A percentile compares a stretch with the other conserved stretches of the same genome.
These are phyloP conservation scores for Stomorhina lunata DNA, from an alignment of 2,888 invertebrate species.

Conservation along the genomic window DNA sequence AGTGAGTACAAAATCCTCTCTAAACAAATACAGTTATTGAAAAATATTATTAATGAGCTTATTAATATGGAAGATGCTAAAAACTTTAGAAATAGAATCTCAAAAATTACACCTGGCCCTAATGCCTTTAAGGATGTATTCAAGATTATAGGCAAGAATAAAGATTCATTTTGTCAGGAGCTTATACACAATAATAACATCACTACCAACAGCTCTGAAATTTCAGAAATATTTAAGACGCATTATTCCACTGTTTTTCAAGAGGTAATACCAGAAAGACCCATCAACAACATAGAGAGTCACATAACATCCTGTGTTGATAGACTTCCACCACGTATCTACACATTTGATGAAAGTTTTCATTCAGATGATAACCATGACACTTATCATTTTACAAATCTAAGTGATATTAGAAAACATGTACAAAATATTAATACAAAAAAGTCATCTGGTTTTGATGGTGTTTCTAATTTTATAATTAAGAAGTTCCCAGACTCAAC, in stretches of 20 bases:
- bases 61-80: neutral
- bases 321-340: neutral
- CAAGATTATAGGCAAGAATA: too few relatives aligned
- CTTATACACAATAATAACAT: neutral
- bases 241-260: neutral
- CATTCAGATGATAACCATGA: neutral
- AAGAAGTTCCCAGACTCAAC: too few relatives aligned
- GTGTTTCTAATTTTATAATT: too few relatives aligned
- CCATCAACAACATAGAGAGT: neutral
- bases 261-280: neutral
- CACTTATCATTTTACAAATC: neutral
- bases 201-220: neutral
- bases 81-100: neutral
- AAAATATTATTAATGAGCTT: neutral
- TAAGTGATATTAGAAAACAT: too few relatives aligned
- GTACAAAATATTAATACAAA: too few relatives aligned
- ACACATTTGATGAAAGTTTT: neutral
- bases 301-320: neutral
- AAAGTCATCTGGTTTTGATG: too few relatives aligned
- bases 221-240: neutral
- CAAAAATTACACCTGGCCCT: slow-evolving; percentile 1
- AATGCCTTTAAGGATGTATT: neutral
- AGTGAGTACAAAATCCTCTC: neutral
- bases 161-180: neutral
- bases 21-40: neutral